Evolutionary conservation across 2,888 invertebrate species (phyloP), one percentile per base, ranked within the genome.

Genomic region (Eretmocerus hayati): DNA sequence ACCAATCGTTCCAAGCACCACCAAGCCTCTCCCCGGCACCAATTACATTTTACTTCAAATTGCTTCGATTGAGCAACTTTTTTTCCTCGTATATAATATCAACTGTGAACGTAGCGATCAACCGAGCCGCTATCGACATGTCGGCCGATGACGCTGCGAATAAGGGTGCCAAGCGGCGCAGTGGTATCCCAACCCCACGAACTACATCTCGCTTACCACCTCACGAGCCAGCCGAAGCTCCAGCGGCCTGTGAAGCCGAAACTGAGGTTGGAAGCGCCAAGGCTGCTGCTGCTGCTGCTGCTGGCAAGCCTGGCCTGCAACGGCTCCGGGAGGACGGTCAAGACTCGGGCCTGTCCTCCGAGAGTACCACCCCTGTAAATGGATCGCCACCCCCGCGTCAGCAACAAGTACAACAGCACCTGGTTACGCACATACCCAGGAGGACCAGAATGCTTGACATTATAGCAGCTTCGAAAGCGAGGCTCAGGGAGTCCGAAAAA

Each of bases 261-360:
- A 15, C 35, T 19, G 35, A 8, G 35, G 15, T 8, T 15, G 5
- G 5, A 13, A 39, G 5, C 62, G 62, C 2, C n/a, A n/a, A n/a
- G n/a, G n/a, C n/a, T n/a, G n/a, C 5, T 9, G 36, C 30, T 30
- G 30, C 30, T 30, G 30, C 30, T 30, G 8, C 30, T 13, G 30
- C 30, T 13, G 13, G 30, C 30, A 13, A 30, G 30, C 8, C 30
- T 8, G 30, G 13, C 30, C n/a, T n/a, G n/a, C n/a, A n/a, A n/a
- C n/a, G n/a, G n/a, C n/a, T n/a, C n/a, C n/a, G n/a, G 26, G 8
- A 67, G 36, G 69, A 69, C 42, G 64, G 60, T 6, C 61, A 56
- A 42, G 71, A 70, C 47, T 71, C 71, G n/a, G 70, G 69, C 16
- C 55, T 70, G 38, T 70, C 71, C 2, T 70, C 70, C 37, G 70